These are phyloP conservation scores for Netelia virgata DNA, from an alignment of 2,888 invertebrate genomes.

Conservation along the genomic window DNA sequence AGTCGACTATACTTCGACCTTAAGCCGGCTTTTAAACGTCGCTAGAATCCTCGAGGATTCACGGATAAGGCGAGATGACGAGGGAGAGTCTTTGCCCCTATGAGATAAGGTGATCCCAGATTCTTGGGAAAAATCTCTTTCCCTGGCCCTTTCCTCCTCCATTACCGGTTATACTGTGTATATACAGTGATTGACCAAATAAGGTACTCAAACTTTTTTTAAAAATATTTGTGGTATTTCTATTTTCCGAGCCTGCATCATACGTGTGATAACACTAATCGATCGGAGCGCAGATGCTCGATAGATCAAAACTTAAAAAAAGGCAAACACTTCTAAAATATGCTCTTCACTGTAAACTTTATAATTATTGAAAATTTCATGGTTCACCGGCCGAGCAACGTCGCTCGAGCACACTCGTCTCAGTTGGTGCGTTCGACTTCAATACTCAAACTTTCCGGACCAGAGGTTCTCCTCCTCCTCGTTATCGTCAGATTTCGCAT, in stretches of 20 bases:
- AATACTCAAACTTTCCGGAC: conserved; percentile 45
- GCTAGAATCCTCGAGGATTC: conserved; percentile 45
- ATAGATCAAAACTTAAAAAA: background rate
- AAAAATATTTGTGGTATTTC: no score
- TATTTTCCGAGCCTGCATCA: no score
- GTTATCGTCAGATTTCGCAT: conserved; percentile 50
- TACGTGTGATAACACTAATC: no score
- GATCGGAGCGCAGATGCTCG: background rate
- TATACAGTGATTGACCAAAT: background rate
- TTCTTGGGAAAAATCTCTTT: conserved; percentile 28
- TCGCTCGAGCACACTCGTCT: conserved; percentile 24
- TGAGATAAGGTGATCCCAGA: conserved; percentile 57
- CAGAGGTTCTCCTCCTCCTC: conserved; percentile 22
- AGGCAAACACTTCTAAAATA: background rate
- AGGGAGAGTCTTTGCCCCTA: conserved; percentile 43
- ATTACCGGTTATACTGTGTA: conserved; percentile 8
- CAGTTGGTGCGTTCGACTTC: background rate
- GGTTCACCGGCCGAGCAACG: conserved; percentile 16
- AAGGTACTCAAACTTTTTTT: no score
- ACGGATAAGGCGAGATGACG: conserved; percentile 60
- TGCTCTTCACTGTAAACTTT: background rate
- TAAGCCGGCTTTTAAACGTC: conserved; percentile 64
- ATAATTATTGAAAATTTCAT: conserved; percentile 49
- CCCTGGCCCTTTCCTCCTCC: conserved; percentile 39
- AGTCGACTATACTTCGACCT: conserved; percentile 41